These are phyloP conservation scores for Taurulus bubalis DNA, from an alignment of 2,113 vertebrate genomes.

Conservation along the genomic window DNA sequence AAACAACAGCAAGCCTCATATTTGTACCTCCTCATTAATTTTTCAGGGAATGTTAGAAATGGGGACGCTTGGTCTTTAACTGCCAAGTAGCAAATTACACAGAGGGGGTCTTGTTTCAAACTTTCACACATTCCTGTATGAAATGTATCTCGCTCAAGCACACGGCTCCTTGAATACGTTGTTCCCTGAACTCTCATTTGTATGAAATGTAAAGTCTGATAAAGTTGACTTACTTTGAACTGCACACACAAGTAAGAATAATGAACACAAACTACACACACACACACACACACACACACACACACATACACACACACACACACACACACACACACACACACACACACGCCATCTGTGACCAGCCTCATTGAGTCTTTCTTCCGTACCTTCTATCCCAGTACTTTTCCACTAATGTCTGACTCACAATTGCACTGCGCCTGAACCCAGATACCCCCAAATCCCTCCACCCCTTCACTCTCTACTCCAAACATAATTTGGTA, in stretches of 20 bases:
- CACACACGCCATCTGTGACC: not conserved
- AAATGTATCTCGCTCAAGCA: not conserved
- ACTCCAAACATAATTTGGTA: slow-evolving; percentile 48
- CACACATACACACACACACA: not conserved
- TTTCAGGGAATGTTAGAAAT: slow-evolving; percentile 25
- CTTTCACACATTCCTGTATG: slow-evolving; percentile 13
- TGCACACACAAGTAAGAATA: not conserved
- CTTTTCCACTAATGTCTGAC: slow-evolving; percentile 77
- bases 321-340: not conserved
- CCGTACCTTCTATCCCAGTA: slow-evolving; percentile 55
- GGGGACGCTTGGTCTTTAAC: not conserved
- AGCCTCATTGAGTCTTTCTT: slow-evolving; percentile 37
- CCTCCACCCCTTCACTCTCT: not conserved
- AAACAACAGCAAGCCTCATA: slow-evolving; percentile 2
- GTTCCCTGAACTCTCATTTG: slow-evolving; percentile 2
- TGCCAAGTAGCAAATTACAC: slow-evolving; percentile 18
- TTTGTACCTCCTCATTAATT: not conserved
- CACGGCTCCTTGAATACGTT: not conserved
- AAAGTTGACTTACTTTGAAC: slow-evolving; percentile 10
- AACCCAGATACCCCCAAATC: slow-evolving; percentile 39
- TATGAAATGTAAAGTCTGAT: slow-evolving; percentile 19
- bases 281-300: slow-evolving; percentile 9
- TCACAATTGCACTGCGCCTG: slow-evolving; percentile 56
- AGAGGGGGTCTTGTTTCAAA: slow-evolving; percentile 25
- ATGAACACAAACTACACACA: not conserved